Evolutionary conservation across 35 echinoderm and acorn worm species (phyloP).

Genomic region (Chiridota heheva): DNA sequence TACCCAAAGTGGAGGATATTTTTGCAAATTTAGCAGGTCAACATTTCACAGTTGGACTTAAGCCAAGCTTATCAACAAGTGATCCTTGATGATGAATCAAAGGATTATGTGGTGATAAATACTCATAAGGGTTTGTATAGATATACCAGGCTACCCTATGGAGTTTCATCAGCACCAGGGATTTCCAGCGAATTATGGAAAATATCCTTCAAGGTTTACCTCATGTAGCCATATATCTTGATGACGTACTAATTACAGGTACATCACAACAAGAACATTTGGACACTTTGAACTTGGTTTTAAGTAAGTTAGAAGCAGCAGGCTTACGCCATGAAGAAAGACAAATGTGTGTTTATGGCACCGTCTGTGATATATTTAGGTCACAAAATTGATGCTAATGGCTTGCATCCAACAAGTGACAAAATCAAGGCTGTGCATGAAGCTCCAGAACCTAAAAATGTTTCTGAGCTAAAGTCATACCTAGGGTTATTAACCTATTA

Average conservation of each 20-base stretch:
- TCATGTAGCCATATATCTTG: constrained; percentile 25
- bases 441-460: constrained; percentile 60
- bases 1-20: constrained; percentile 45
- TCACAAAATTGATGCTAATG: constrained; percentile 51
- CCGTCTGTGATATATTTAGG: constrained; percentile 49
- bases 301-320: constrained; percentile 3
- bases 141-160: constrained; percentile 52
- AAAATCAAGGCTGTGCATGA: constrained; percentile 36
- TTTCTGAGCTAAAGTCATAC: constrained; percentile 43
- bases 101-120: constrained; percentile 44
- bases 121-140: constrained; percentile 58
- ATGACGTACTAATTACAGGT: constrained; percentile 60
- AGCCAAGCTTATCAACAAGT: constrained; percentile 6
- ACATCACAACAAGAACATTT: constrained; percentile 29
- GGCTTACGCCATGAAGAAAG: constrained; percentile 23
- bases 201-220: constrained; percentile 26
- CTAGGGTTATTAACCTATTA: constrained; percentile 57
- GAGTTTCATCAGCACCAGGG: constrained; percentile 53
- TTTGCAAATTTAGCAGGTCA: constrained; percentile 15
- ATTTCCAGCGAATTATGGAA: constrained; percentile 65
- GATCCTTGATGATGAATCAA: constrained; percentile 38
- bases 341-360: constrained; percentile 35
- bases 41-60: constrained; percentile 11
- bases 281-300: not conserved
- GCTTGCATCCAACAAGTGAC: constrained; percentile 43